phyloP scores from a whole-genome alignment of 2,113 vertebrate species.

The Tychaedon coryphoeus region DNA sequence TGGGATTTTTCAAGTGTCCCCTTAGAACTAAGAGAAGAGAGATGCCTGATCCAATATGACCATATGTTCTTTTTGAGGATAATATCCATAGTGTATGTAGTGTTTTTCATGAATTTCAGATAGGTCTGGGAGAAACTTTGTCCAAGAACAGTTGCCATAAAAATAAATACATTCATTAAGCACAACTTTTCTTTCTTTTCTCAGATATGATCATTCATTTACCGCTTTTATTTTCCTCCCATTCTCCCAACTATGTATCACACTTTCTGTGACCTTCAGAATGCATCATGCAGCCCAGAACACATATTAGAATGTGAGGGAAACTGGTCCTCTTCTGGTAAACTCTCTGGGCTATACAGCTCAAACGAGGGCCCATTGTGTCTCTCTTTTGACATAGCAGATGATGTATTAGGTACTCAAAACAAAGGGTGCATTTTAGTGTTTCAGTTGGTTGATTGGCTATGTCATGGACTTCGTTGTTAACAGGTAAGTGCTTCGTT shows the following conservation, averaged over 20 bases:
- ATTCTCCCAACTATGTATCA: neutral
- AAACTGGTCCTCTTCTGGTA: neutral
- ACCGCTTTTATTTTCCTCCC: too few relatives aligned
- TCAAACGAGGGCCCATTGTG: neutral
- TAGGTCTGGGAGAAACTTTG: neutral
- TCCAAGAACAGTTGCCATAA: neutral
- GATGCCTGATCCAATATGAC: neutral
- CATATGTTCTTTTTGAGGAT: neutral
- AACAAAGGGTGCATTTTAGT: neutral
- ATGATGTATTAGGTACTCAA: neutral
- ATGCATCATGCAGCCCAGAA: neutral
- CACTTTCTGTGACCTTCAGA: neutral
- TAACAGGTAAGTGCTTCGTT: neutral
- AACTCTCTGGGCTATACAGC: neutral
- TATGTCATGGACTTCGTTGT: neutral
- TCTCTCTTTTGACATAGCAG: neutral
- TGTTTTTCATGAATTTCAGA: neutral
- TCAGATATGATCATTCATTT: neutral
- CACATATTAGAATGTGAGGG: neutral
- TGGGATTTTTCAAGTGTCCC: neutral
- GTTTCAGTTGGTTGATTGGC: neutral
- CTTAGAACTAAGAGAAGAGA: neutral
- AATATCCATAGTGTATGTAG: neutral
- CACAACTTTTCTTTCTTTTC: neutral
- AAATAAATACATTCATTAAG: neutral